Percentiles rank a stretch among this genome's conserved stretches.
Conservation (phyloP, 37 sponge, comb jelly and placozoan genomes). For the Dysidea cf. avara region DNA sequence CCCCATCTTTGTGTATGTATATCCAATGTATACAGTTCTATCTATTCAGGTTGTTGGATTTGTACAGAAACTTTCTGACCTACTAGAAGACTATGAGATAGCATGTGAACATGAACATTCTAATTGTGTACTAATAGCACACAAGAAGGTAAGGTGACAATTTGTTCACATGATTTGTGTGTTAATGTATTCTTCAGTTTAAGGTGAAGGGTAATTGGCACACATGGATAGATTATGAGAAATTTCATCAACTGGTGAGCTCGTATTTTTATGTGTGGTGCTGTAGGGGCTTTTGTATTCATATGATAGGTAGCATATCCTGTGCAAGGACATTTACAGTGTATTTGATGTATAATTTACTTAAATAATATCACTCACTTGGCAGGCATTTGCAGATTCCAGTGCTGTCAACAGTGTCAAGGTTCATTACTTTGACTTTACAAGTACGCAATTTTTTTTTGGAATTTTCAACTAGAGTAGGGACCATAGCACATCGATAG, state of each 20-base stretch:
- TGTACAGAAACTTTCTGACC: conserved; percentile 75
- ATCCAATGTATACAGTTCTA: not conserved
- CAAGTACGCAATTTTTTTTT: no score
- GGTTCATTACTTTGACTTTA: no score
- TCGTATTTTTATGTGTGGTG: no score
- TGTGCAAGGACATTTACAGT: no score
- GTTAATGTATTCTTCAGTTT: conserved; percentile 56
- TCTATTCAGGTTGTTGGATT: conserved; percentile 73
- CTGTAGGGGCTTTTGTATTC: not conserved
- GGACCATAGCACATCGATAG: no score
- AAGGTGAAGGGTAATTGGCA: conserved; percentile 82
- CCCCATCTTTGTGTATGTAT: not conserved
- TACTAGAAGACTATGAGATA: conserved; percentile 81
- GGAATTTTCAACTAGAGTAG: no score
- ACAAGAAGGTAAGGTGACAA: conserved; percentile 84
- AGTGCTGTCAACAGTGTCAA: no score
- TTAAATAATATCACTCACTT: no score
- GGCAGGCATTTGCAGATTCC: no score
- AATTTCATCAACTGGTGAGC: conserved; percentile 86
- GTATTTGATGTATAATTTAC: no score
- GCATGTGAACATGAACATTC: conserved; percentile 98
- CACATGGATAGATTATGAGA: conserved; percentile 95
- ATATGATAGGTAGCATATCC: no score
- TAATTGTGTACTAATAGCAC: conserved; percentile 92
- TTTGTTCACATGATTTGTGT: no score